These are phyloP conservation scores for Scolopax rusticola DNA, from an alignment of 2,797 vertebrate species.

Conservation along the genomic window DNA sequence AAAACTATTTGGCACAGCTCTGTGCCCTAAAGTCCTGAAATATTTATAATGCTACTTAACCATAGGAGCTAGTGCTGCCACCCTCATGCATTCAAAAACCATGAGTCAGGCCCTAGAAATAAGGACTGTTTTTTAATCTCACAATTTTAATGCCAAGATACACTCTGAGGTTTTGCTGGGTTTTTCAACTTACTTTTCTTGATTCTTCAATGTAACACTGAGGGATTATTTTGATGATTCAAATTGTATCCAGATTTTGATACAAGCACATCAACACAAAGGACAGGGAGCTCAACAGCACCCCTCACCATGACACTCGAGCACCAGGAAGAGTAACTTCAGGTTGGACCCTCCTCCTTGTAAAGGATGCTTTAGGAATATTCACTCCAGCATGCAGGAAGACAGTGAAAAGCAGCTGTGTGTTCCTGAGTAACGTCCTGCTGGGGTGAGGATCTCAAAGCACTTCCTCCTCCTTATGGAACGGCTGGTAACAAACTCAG, in stretches of 20 bases:
- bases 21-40: slow-evolving; percentile 30
- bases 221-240: neutral
- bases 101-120: slow-evolving; percentile 58
- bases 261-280: neutral
- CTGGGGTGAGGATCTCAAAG: neutral
- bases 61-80: neutral
- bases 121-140: slow-evolving; percentile 41
- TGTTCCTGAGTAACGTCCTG: neutral
- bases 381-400: neutral
- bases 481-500: rapidly evolving
- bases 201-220: neutral
- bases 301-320: rapidly evolving
- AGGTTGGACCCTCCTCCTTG: neutral
- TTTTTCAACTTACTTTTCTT: slow-evolving; percentile 1
- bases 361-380: neutral
- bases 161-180: neutral
- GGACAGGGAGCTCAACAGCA: neutral
- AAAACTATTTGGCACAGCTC: slow-evolving; percentile 20
- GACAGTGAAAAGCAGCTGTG: neutral
- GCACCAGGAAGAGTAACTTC: neutral
- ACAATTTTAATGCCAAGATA: slow-evolving; percentile 24
- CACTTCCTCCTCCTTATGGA: neutral
- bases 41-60: slow-evolving; percentile 54
- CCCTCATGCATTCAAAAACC: slow-evolving; percentile 53
- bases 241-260: neutral